Base-by-base conservation (phyloP, 1,140 invertebrate species). In the Agrypnia vestita region DNA sequence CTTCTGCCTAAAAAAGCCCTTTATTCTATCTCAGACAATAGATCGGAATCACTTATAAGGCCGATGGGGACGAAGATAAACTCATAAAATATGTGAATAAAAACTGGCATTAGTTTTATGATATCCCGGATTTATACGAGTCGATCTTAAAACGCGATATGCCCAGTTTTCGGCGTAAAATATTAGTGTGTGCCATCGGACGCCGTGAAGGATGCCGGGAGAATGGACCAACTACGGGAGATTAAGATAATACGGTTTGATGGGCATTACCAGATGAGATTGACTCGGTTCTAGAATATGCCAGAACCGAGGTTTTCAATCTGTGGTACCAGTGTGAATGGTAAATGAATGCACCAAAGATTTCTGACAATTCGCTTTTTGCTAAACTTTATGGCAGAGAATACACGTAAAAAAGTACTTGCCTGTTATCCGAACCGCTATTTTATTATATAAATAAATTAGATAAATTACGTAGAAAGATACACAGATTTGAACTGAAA, bases 181-280 rank as follows among this genome's bases (percentile, higher is more conserved):
- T 44, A 44, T 64, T n/a, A 25, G 25, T 64, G 35, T 64, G 35
- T 35, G 25, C 25, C 61, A 44, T 0, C 13, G 1, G 21, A 64
- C 61, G 13, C 35, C 9, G 4, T 64, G 19, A 9, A 44, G 46
- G 67, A 49, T 71, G 67, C 43, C 17, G 67, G 43, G n/a, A 61
- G 19, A 53, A 61, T 21, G n/a, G 67, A 17, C 44, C 17, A 49
- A 56, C 64, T 76, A 64, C 64, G 46, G 56, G 46, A 76, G 59
- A 76, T 76, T 76, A 64, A 76, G 75, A 76, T 76, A 76, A 67
- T 59, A 67, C 75, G 75, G 15, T 67, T 56, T 49, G 75, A 76
- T 76, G 75, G 59, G 51, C 61, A 46, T 21, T 17, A 44, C 61
- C 19, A 76, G 75, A 76, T 76, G 71, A 73, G 51, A 73, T 73